Evolutionary conservation across 2,797 vertebrate species (phyloP), one percentile per base, ranked within the genome.

Genomic region (Chaetophractus vellerosus): DNA sequence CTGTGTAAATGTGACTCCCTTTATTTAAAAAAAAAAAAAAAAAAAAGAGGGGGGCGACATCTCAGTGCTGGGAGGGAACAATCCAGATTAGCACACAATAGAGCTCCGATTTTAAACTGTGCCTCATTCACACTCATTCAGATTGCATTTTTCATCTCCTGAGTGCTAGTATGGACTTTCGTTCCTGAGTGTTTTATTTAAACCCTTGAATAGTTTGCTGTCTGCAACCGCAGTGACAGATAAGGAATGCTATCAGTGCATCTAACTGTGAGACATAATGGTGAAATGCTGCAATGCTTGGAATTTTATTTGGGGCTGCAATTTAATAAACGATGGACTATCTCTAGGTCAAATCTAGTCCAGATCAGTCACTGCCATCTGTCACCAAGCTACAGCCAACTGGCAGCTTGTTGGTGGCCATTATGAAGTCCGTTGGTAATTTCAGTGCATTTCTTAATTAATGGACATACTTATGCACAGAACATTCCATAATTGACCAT

Each of bases 341-440:
- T 98, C 97, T 97, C 86, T 95, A 95, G 97, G 97, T 97, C 97
- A 98, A 19, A 97, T 98, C 97, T 97, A 96, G 94, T 97, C 96
- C 93, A 95, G 88, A 91, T 96, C 96, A 96, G 96, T 97, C 94
- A 92, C 88, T 96, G 78, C 96, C 95, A 97, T 97, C 96, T 97
- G 96, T 96, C 96, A 97, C 93, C 92, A 96, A 90, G 78, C 87
- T 88, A 78, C 57, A 93, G 95, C 97, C 95, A 97, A 96, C 88
- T 96, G 92, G 94, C 96, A 90, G 85, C 96, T 95, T 72, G 88
- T 96, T 97, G 95, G 95, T 90, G 96, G 89, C 76, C 96, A 95
- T 97, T 95, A 94, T 76, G 87, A 97, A 97, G 87, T 87, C 82
- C 96, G 79, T 91, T 92, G 91, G 93, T 94, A 94, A 94, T 96